These are phyloP conservation scores for Amblyjoppa fuscipennis DNA, from an alignment of 2,888 invertebrate species.

Conservation along the genomic window DNA sequence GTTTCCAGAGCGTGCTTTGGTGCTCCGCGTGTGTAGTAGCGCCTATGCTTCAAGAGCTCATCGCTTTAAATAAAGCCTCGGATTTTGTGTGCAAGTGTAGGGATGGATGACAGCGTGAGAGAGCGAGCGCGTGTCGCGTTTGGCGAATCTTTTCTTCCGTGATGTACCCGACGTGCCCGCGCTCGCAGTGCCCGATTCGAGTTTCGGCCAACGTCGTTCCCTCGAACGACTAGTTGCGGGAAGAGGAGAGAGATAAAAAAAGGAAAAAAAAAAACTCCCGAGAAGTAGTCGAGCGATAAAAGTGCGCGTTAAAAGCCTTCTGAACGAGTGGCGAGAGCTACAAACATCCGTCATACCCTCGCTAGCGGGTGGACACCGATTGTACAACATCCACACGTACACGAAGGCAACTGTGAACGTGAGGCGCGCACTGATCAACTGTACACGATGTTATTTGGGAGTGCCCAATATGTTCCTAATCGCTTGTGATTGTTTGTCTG, in stretches of 20 bases:
- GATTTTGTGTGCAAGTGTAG: slow-evolving; percentile 25
- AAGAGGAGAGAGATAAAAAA: slow-evolving; percentile 9
- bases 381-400: neutral
- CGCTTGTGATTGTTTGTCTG: neutral
- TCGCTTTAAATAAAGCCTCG: slow-evolving; percentile 43
- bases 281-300: slow-evolving; percentile 25
- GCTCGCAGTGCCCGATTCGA: neutral
- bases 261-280: slow-evolving; percentile 10
- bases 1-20: slow-evolving; percentile 39
- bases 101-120: neutral
- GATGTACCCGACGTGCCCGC: neutral
- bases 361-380: neutral
- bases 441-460: neutral
- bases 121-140: neutral
- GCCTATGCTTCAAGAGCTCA: slow-evolving; percentile 36
- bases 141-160: slow-evolving; percentile 1
- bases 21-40: slow-evolving; percentile 7
- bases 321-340: slow-evolving; percentile 47
- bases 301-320: slow-evolving; percentile 43
- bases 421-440: neutral
- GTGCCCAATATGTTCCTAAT: neutral
- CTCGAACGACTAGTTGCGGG: neutral
- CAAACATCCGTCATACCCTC: slow-evolving; percentile 36
- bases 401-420: neutral
- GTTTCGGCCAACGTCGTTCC: neutral